Evolutionary conservation across 2,113 vertebrate species (phyloP).

Genomic region (Emydura subglobosa): DNA sequence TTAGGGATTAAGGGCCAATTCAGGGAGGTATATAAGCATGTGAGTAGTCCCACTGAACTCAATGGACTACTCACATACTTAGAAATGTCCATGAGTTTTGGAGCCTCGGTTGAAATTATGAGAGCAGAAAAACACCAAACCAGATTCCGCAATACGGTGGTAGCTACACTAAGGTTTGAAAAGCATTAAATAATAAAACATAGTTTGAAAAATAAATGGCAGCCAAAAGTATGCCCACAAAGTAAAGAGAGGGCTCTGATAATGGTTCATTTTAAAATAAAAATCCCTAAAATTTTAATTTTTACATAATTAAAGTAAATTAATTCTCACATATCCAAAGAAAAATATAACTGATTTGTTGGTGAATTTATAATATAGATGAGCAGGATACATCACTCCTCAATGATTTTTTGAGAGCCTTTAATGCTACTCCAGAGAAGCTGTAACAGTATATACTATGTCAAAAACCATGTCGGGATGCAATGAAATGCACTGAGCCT

Average conservation of each 20-base stretch:
- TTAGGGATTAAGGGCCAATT: neutral
- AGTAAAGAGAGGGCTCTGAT: neutral
- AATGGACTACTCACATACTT: neutral
- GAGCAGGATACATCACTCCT: neutral
- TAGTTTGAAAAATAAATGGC: neutral
- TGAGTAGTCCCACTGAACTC: neutral
- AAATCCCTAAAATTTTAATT: rapidly evolving
- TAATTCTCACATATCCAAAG: neutral
- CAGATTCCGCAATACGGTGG: neutral
- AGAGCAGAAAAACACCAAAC: neutral
- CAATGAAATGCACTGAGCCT: conserved; percentile 39
- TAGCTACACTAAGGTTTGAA: neutral
- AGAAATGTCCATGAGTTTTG: neutral
- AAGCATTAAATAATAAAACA: neutral
- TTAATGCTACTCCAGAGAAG: conserved; percentile 6
- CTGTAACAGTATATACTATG: conserved; percentile 14
- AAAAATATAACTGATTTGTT: neutral
- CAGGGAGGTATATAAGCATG: rapidly evolving
- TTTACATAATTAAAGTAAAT: neutral
- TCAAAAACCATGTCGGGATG: conserved; percentile 13
- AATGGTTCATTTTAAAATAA: neutral
- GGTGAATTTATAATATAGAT: neutral
- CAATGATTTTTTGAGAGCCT: neutral
- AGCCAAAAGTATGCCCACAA: neutral
- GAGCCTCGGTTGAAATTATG: rapidly evolving